A percentile compares a stretch with the other conserved stretches of the same genome.
phyloP scores from a whole-genome alignment of 2,797 vertebrate genomes.

The Lophius americanus region DNA sequence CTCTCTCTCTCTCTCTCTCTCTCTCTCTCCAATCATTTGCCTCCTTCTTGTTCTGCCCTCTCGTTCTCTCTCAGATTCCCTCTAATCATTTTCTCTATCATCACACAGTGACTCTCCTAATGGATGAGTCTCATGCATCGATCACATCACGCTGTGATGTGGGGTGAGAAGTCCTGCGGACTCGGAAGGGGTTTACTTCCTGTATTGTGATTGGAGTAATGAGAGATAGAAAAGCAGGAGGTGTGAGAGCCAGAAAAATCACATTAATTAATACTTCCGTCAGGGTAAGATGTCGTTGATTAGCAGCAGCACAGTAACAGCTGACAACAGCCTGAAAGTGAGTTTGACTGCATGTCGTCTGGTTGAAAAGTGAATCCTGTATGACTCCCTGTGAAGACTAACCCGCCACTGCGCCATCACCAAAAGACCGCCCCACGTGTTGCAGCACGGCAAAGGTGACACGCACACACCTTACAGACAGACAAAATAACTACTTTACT shows the following conservation, averaged over 20 bases:
- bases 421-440: background rate
- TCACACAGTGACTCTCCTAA: conserved; percentile 38
- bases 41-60: conserved; percentile 10
- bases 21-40: conserved; percentile 3
- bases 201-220: background rate
- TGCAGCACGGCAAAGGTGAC: conserved; percentile 4
- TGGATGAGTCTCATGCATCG: conserved; percentile 33
- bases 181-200: conserved; percentile 3
- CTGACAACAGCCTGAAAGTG: conserved; percentile 9
- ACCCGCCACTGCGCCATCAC: background rate
- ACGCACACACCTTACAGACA: conserved; percentile 13
- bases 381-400: background rate
- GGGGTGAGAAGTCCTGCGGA: conserved; percentile 11
- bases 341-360: background rate
- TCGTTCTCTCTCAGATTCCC: conserved; percentile 9
- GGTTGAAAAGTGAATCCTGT: conserved; percentile 9
- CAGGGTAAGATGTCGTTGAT: conserved; percentile 3
- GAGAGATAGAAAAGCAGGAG: background rate
- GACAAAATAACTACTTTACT: conserved; percentile 16
- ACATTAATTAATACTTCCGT: conserved; percentile 13
- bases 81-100: conserved; percentile 14
- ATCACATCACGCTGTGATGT: conserved; percentile 4
- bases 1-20: conserved; percentile 5
- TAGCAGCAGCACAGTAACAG: background rate
- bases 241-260: conserved; percentile 7